These are phyloP conservation scores for Brachionus sp. DNA, from an alignment of 1,140 invertebrate genomes.

Conservation along the genomic window DNA sequence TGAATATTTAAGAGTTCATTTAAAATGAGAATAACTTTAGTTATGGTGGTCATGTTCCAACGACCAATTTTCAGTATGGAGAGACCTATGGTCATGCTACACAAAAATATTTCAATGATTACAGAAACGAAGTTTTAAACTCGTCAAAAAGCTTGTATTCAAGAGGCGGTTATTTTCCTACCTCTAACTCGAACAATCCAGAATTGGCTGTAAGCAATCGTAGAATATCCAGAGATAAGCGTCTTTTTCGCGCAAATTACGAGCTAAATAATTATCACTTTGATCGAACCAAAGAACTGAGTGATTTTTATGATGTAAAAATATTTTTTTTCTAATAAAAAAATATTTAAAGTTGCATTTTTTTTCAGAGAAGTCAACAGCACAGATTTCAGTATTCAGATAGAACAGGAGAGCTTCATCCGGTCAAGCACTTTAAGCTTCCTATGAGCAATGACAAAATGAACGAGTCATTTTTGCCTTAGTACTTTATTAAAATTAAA, in stretches of 20 bases:
- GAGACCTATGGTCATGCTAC: constrained; percentile 60
- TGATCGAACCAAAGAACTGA: constrained; percentile 56
- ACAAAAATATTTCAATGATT: constrained; percentile 60
- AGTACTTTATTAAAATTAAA: constrained; percentile 33
- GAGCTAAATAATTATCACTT: constrained; percentile 55
- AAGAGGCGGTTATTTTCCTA: constrained; percentile 55
- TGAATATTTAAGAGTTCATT: not conserved
- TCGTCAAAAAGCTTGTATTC: constrained; percentile 54
- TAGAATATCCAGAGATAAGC: constrained; percentile 53
- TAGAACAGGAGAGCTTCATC: constrained; percentile 53
- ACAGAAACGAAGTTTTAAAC: constrained; percentile 54
- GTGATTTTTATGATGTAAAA: constrained; percentile 52
- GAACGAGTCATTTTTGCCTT: constrained; percentile 37
- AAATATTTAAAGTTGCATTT: constrained; percentile 12
- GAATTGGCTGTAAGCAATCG: constrained; percentile 56
- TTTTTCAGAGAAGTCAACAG: constrained; percentile 53
- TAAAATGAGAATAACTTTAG: constrained; percentile 47
- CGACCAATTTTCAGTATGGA: constrained; percentile 60
- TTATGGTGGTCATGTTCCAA: constrained; percentile 59
- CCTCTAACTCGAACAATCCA: constrained; percentile 57
- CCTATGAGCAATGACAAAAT: constrained; percentile 48
- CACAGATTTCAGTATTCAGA: constrained; percentile 58
- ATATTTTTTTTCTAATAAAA: not conserved
- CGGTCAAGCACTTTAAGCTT: constrained; percentile 56
- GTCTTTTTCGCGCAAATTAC: constrained; percentile 54